phyloP scores from a whole-genome alignment of 2,888 invertebrate genomes.

The Xestia ashworthii region DNA sequence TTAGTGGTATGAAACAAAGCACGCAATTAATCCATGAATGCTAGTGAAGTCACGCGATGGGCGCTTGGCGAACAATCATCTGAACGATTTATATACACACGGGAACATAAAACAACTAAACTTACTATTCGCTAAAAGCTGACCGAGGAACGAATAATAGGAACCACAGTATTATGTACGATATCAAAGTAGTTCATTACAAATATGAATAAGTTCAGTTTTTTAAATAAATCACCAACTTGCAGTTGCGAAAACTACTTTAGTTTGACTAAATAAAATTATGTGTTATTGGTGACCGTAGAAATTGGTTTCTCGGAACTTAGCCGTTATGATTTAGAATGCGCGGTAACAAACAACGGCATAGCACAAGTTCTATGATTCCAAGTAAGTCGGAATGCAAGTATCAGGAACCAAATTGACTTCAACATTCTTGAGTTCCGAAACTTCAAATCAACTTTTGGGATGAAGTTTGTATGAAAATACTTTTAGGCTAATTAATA shows the following conservation, averaged over 20 bases:
- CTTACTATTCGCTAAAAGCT: constrained; percentile 30
- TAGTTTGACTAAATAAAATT: constrained; percentile 39
- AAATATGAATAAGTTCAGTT: constrained; percentile 33
- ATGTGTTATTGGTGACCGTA: constrained; percentile 28
- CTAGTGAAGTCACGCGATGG: constrained; percentile 53
- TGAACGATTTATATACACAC: constrained; percentile 26
- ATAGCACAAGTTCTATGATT: constrained; percentile 37
- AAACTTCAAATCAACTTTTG: constrained; percentile 58
- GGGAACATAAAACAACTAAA: constrained; percentile 35
- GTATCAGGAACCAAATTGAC: constrained; percentile 55
- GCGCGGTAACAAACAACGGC: constrained; percentile 38
- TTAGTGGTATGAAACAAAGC: constrained; percentile 53
- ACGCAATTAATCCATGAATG: constrained; percentile 57
- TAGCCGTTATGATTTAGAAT: constrained; percentile 42
- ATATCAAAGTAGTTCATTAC: constrained; percentile 11
- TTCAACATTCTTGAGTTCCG: constrained; percentile 54
- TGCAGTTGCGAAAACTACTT: constrained; percentile 38
- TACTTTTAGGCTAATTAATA: constrained; percentile 65
- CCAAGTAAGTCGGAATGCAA: constrained; percentile 36
- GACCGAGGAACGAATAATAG: constrained; percentile 22
- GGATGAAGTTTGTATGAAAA: constrained; percentile 58
- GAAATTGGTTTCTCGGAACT: constrained; percentile 44
- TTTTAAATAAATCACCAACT: constrained; percentile 42
- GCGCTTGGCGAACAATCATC: constrained; percentile 44
- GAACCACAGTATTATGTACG: constrained; percentile 27